Evolutionary conservation across 2,888 invertebrate species (phyloP), one percentile per base, ranked within the genome.

Genomic region (Asteroscopus sphinx): DNA sequence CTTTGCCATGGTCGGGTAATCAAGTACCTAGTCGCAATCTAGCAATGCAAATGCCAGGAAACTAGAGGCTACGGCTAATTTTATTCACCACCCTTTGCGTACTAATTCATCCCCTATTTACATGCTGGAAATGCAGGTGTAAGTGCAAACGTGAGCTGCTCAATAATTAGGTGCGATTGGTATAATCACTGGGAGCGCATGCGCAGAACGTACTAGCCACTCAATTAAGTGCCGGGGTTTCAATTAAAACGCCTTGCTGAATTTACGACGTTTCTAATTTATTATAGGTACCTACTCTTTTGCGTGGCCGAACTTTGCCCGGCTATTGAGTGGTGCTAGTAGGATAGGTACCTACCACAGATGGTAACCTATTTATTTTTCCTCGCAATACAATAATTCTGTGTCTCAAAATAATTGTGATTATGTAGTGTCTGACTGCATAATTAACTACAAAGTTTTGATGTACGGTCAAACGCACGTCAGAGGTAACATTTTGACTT

Each of bases 211-310:
- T 40, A 71, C 64, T 73, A 76, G 76, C 82, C 84, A 87, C 87
- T 90, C 87, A 89, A 93, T 92, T 91, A 92, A 92, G 86, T 84
- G 85, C 82, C 83, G 82, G 86, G 87, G 90, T 92, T 93, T 93
- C 92, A 93, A 93, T 93, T 93, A 93, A 92, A 93, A 89, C 91
- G 89, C 89, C 92, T 88, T 82, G 77, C 52, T 76, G 76, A 82
- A 91, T 92, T 92, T 91, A 93, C 83, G 79, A 79, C 77, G 80
- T 84, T 87, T 88, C 90, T 90, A 90, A 91, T 91, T 90, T 91
- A 68, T 68, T 61, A 79, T 76, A 74, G 69, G 63, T 60, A 57
- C 67, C 55, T 73, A 75, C 77, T 76, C 67, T 76, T 68, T 70
- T 71, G 66, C 71, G 28, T 15, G 21, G 21, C 63, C 42, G 25